Evolutionary conservation across 1,140 invertebrate genomes (phyloP), one percentile per base, ranked within the genome.

Genomic region (Saccostrea cuccullata): DNA sequence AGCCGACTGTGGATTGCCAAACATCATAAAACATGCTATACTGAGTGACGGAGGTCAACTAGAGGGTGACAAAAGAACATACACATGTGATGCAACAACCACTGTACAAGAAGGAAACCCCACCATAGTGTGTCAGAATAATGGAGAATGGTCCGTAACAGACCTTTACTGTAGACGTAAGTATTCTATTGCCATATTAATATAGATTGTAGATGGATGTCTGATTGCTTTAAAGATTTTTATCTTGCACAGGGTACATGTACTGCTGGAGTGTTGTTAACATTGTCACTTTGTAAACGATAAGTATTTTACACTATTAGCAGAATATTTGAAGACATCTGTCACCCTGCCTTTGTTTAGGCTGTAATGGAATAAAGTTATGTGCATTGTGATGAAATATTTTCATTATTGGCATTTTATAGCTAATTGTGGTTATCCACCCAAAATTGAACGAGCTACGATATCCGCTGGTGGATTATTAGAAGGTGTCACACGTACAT

Each of bases 391-490:
- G 47, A 47, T 47, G 6, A 8, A 9, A 47, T 9, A 47, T 47
- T 47, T 47, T 47, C 47, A 20, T n/a, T 36, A 36, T n/a, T 70
- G 17, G 12, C 20, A 23, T 82, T 82, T n/a, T 30, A 84, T 8
- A 85, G 56, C 84, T 26, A 85, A 23, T 84, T 84, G 82, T 84
- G 82, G 82, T 55, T n/a, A 84, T 15, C 82, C 82, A 23, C 82
- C 82, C 9, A 40, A 20, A n/a, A 56, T 84, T 20, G 47, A 56
- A 15, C n/a, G 55, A 30, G 82, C 82, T 20, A 55, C n/a, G 20
- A 55, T 55, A 55, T 55, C 47, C 55, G 55, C 20, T n/a, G 82
- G 82, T 55, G 47, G 82, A 55, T 55, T 56, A 23, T 17, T 84
- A 5, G 82, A 84, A 23, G 82, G 82, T 12, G 36, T 20, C 40